Base-by-base conservation (phyloP, 2,797 vertebrate species). In the Sebastes glaucus region DNA sequence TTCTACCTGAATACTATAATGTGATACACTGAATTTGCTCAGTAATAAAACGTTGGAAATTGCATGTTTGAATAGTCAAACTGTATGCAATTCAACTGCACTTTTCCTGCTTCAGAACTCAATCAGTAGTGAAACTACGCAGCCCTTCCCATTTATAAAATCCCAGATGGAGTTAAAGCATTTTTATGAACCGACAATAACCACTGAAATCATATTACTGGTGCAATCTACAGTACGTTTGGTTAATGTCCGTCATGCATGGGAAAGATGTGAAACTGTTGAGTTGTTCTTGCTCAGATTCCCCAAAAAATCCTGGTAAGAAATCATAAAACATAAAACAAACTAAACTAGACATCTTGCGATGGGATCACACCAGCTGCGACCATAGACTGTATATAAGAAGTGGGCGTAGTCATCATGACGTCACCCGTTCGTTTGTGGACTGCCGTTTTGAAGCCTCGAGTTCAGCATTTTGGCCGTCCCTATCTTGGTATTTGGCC, bases 351-450 rank as follows among this genome's bases (percentile, higher is more conserved):
- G 46, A 49, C 7, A 49, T 20, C 18, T 49, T 49, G 16, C 46
- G 46, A 2, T 9, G 18, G 18, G 18, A 20, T 49, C 46, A 49
- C 46, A 20, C 18, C 18, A 49, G 46, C 16, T 20, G 46, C 7
- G 7, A 20, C 16, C 46, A 49, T 20, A 8, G 46, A 49, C 46
- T 20, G 46, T 49, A 0, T 20, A 49, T 20, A 49, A 49, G 46
- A 49, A 49, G 46, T 20, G 46, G 18, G 46, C 16, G 7, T 20
- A 20, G 46, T 46, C 42, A 46, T 0, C 42, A 18, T 46, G 42
- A 46, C 6, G 42, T 38, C 42, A 46, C 42, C 16, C 16, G 0
- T 46, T 0, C 0, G 1, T 46, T 46, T 46, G 42, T 46, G 14
- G 14, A 42, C 38, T 42, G 42, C 16, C 6, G 16, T 18, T 46